Percentiles rank a stretch among this genome's conserved stretches.
Evolutionary conservation across 2,888 invertebrate species (phyloP).

Genomic region (Syritta pipiens): DNA sequence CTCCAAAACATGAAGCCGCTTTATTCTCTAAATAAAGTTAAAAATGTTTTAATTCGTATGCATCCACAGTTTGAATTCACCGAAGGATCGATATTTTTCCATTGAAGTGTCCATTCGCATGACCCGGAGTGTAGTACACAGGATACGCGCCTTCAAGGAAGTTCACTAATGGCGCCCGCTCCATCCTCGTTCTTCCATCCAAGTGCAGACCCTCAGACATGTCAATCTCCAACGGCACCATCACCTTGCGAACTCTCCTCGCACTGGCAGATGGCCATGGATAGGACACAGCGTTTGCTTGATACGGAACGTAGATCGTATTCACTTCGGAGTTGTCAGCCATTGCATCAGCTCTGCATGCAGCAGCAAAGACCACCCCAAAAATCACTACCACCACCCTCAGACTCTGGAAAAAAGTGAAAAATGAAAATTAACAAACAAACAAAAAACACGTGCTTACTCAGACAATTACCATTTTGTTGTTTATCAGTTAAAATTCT

Average conservation of each 20-base stretch:
- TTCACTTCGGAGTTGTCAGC: slow-evolving; percentile 69
- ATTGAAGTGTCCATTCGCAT: slow-evolving; percentile 73
- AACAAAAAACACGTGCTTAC: too few relatives aligned
- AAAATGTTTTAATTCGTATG: too few relatives aligned
- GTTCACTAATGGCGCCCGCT: slow-evolving; percentile 66
- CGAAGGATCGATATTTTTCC: slow-evolving; percentile 72
- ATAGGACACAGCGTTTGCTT: slow-evolving; percentile 42
- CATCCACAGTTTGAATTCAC: too few relatives aligned
- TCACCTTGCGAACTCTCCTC: slow-evolving; percentile 61
- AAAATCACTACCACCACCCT: not conserved
- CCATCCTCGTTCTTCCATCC: slow-evolving; percentile 49
- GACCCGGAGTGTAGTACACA: slow-evolving; percentile 73
- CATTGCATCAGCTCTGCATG: not conserved
- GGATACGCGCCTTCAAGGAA: slow-evolving; percentile 73
- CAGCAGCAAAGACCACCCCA: not conserved
- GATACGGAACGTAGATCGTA: slow-evolving; percentile 72
- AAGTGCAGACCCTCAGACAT: slow-evolving; percentile 61
- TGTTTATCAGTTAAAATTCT: not conserved
- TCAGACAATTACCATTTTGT: slow-evolving; percentile 37
- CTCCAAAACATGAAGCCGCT: too few relatives aligned
- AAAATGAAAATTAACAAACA: not conserved
- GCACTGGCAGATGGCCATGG: slow-evolving; percentile 67
- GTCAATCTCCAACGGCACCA: slow-evolving; percentile 61
- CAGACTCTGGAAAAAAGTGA: not conserved
- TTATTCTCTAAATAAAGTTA: too few relatives aligned